Conservation (phyloP, 2,797 vertebrate genomes). For the Sylvilagus floridanus region DNA sequence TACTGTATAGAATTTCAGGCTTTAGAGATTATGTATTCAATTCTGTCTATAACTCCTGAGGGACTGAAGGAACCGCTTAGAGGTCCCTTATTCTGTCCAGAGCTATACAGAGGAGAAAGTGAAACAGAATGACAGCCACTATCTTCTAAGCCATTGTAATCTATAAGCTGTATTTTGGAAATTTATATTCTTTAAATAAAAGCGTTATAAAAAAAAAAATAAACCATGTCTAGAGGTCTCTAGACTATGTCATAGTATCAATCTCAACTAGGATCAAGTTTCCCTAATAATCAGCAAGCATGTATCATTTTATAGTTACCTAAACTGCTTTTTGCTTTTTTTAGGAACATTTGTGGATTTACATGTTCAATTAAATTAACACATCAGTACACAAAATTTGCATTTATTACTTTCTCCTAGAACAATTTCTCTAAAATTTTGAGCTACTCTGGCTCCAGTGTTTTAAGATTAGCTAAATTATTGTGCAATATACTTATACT, state of each 20-base stretch:
- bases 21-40: background rate
- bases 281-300: background rate
- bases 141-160: background rate
- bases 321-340: conserved; percentile 55
- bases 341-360: conserved; percentile 6
- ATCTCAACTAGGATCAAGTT: background rate
- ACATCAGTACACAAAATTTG: conserved; percentile 23
- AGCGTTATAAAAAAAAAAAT: no score
- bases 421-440: conserved; percentile 58
- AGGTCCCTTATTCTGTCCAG: background rate
- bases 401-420: conserved; percentile 32
- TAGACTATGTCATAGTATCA: background rate
- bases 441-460: background rate
- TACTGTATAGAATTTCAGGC: background rate
- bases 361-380: conserved; percentile 45
- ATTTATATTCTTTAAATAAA: no score
- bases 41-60: background rate
- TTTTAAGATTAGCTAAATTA: conserved; percentile 66
- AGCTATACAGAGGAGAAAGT: background rate
- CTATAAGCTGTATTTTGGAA: no score
- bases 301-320: conserved; percentile 11
- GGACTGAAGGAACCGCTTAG: background rate
- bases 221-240: background rate
- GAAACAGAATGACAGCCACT: background rate
- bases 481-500: conserved; percentile 11